Percentiles rank a stretch among this genome's conserved stretches.
Evolutionary conservation across 2,888 invertebrate species (phyloP).

Genomic region (Osmoderma eremita): DNA sequence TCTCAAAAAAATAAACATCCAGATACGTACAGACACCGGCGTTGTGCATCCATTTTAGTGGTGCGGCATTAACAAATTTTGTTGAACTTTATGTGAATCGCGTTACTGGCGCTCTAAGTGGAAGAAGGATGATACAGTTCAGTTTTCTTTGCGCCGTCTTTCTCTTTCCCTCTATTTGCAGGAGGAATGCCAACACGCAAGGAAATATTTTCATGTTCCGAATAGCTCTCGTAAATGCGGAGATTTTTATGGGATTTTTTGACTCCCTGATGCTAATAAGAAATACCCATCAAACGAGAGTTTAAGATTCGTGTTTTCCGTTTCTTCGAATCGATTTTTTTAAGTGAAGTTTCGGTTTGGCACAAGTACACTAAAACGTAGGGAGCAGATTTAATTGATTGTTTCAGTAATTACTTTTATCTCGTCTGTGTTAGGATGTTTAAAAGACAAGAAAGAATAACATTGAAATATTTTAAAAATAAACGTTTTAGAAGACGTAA

Average conservation of each 20-base stretch:
- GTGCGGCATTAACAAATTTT: neutral
- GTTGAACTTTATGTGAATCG: slow-evolving; percentile 19
- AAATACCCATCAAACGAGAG: slow-evolving; percentile 24
- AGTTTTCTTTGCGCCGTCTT: neutral
- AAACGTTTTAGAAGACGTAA: neutral
- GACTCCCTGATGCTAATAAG: slow-evolving; percentile 24
- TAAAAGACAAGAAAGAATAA: slow-evolving; percentile 3
- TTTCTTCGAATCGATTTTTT: slow-evolving; percentile 22
- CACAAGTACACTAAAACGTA: neutral
- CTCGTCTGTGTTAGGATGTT: slow-evolving; percentile 11
- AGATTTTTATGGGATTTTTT: slow-evolving; percentile 11
- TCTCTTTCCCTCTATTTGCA: neutral
- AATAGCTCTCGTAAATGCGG: neutral
- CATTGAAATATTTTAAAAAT: neutral
- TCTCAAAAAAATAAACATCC: too few relatives aligned
- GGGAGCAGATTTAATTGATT: slow-evolving; percentile 16
- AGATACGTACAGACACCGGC: too few relatives aligned
- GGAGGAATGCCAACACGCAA: neutral
- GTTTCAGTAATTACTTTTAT: slow-evolving; percentile 8
- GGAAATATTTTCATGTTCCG: slow-evolving; percentile 5
- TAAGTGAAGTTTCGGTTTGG: slow-evolving; percentile 22
- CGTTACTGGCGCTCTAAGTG: neutral
- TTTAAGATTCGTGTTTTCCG: slow-evolving; percentile 1
- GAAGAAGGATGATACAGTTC: neutral
- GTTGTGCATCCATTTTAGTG: slow-evolving; percentile 15